Evolutionary conservation across 2,888 invertebrate genomes (phyloP), one percentile per base, ranked within the genome.

Genomic region (Drosophila monieri): DNA sequence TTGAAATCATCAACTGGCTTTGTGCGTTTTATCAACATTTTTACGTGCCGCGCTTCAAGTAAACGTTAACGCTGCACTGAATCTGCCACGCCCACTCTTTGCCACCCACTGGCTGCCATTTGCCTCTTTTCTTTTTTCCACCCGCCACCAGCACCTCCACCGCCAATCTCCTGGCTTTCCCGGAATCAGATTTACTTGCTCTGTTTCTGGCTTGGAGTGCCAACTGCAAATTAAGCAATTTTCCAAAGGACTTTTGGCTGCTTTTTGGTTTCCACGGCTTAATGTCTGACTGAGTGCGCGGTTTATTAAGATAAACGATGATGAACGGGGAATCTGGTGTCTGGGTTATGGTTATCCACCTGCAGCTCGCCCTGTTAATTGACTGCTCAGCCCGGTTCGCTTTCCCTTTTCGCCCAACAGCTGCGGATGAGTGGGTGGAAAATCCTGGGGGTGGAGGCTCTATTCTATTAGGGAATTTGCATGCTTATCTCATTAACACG

Each of bases 281-380:
- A 79, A 85, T 85, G 83, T 85, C 74, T 85, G 85, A 81, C 74
- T 71, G 80, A 80, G 81, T 85, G 76, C 75, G 75, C 80, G 77
- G 85, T 84, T 88, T 88, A 85, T 85, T 88, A 80, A 85, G 84
- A 88, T 85, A 88, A 85, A 85, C 81, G 81, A 88, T 88, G 85
- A 88, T 84, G 88, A 80, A 88, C 78, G 84, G 66, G 52, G 78
- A 73, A 67, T 54, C 57, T 23, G 47, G 35, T 37, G 27, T 66
- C 61, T 76, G 48, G 54, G 54, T 54, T 54, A 61, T 61, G 60
- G 47, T 47, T 64, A 46, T 54, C 44, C 70, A 70, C 65, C 51
- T 72, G 71, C 72, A 70, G 48, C 64, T 53, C 41, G 53, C 35
- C 73, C 65, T 47, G 57, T 71, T 71, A 86, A 80, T 86, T 86